These are phyloP conservation scores for Strix uralensis DNA, from an alignment of 2,113 vertebrate genomes.

Conservation along the genomic window DNA sequence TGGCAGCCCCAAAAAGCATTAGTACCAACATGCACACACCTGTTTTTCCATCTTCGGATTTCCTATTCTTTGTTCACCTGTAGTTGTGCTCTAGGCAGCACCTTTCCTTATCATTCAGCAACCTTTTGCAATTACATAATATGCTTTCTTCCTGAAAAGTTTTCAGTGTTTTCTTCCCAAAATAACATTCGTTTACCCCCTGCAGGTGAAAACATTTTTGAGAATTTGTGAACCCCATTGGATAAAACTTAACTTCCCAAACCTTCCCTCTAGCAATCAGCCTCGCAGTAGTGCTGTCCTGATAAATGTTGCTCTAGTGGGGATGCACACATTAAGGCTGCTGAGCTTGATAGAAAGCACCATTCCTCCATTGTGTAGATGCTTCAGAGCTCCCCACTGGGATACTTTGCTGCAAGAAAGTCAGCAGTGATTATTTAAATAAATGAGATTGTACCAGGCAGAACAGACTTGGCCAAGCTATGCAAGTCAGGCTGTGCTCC, in stretches of 20 bases:
- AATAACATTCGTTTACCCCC: not conserved
- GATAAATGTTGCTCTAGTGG: not conserved
- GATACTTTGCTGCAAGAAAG: slow-evolving; percentile 3
- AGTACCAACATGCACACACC: not conserved
- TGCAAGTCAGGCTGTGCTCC: not conserved
- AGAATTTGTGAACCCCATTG: not conserved
- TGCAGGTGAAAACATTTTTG: not conserved
- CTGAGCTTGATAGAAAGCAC: not conserved
- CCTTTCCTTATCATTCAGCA: not conserved
- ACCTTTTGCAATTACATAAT: not conserved
- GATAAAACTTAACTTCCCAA: not conserved
- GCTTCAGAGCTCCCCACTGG: not conserved
- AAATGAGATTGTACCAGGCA: not conserved
- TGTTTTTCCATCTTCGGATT: not conserved
- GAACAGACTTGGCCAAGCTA: not conserved
- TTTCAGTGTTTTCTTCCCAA: not conserved
- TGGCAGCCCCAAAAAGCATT: not conserved
- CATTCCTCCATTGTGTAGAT: not conserved
- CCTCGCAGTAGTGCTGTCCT: not conserved
- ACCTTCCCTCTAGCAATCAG: slow-evolving; percentile 19
- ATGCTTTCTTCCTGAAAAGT: not conserved
- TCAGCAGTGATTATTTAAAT: slow-evolving; percentile 31
- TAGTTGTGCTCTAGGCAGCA: not conserved
- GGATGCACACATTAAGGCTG: not conserved
- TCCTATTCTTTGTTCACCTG: not conserved